A percentile compares a stretch with the other conserved stretches of the same genome.
Evolutionary conservation across 2,113 vertebrate genomes (phyloP).

Genomic region (Varanus salvator): DNA sequence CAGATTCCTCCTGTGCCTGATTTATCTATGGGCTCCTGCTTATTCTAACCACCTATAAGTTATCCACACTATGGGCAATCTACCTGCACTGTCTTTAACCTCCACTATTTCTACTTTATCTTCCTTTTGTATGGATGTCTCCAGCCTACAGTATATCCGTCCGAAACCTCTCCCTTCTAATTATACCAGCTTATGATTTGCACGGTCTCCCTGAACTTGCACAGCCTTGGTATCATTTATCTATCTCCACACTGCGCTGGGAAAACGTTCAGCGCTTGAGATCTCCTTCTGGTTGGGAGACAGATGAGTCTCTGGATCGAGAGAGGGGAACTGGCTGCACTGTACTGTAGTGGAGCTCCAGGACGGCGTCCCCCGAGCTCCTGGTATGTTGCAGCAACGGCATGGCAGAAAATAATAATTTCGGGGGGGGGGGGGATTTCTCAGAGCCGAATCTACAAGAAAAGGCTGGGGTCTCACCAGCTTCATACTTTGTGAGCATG

Average conservation of each 20-base stretch:
- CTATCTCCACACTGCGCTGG: slow-evolving; percentile 23
- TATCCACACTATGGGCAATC: slow-evolving; percentile 68
- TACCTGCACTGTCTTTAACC: slow-evolving; percentile 74
- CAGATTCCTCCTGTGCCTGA: slow-evolving; percentile 60
- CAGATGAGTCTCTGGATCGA: slow-evolving; percentile 25
- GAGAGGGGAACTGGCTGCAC: not conserved
- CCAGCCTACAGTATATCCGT: slow-evolving; percentile 74
- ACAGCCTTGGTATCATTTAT: slow-evolving; percentile 65
- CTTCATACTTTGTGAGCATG: not conserved
- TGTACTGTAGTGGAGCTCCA: not conserved
- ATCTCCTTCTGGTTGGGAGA: slow-evolving; percentile 17
- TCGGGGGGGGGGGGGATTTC: too few species aligned
- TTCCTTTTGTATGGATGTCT: slow-evolving; percentile 74
- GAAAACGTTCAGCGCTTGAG: slow-evolving; percentile 2
- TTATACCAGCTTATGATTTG: slow-evolving; percentile 71
- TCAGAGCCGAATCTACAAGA: not conserved
- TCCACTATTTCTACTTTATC: slow-evolving; percentile 74
- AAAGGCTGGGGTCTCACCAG: not conserved
- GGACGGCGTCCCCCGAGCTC: not conserved
- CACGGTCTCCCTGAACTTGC: slow-evolving; percentile 60
- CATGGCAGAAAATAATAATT: not conserved
- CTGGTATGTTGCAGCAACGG: not conserved
- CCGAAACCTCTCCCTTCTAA: slow-evolving; percentile 80
- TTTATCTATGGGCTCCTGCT: slow-evolving; percentile 60
- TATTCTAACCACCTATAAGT: slow-evolving; percentile 66